Conservation (phyloP, 2,888 invertebrate genomes). For the Polyommatus icarus region DNA sequence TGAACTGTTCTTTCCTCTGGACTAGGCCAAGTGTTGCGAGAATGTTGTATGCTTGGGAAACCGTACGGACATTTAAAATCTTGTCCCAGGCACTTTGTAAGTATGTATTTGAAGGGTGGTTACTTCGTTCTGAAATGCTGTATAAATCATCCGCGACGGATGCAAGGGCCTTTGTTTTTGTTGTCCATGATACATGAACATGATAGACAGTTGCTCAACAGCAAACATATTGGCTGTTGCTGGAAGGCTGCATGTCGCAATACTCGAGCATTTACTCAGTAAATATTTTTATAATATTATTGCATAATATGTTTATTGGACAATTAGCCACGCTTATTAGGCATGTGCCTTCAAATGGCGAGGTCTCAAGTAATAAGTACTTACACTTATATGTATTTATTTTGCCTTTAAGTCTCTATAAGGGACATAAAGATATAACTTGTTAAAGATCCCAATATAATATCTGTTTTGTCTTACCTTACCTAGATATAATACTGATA, state of each 20-base stretch:
- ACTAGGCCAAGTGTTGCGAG: no score
- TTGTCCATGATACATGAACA: not conserved
- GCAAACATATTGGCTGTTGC: not conserved
- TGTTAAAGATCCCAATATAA: not conserved
- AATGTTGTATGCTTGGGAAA: no score
- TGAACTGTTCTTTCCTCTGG: no score
- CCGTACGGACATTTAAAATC: no score
- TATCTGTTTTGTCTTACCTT: no score
- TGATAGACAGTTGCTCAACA: slow-evolving; percentile 17
- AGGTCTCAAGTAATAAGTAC: not conserved
- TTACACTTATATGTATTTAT: not conserved
- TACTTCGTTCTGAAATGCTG: no score
- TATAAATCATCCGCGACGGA: no score
- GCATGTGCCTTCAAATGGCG: not conserved
- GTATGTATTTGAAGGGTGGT: no score
- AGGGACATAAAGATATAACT: not conserved
- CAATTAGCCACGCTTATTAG: not conserved
- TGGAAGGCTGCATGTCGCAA: slow-evolving; percentile 6
- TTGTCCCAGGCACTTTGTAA: no score
- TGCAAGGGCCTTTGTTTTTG: not conserved
- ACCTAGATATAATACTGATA: not conserved
- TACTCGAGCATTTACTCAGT: not conserved
- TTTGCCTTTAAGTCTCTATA: not conserved
- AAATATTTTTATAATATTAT: slow-evolving; percentile 14
- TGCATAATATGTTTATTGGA: not conserved